Evolutionary conservation across 2,113 vertebrate species (phyloP).

Genomic region (Cromileptes altivelis): DNA sequence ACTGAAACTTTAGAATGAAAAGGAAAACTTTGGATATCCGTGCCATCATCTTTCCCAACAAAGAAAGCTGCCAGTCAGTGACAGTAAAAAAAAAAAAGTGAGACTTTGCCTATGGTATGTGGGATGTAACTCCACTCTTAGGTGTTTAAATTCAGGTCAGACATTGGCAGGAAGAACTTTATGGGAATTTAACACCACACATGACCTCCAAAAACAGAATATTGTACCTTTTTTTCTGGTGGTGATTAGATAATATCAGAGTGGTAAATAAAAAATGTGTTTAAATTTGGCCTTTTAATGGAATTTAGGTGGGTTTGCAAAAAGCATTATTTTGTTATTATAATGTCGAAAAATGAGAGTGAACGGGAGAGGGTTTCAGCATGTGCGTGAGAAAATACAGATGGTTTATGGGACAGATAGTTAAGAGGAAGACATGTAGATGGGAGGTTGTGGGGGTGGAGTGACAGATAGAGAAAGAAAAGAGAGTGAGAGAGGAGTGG

Average conservation of each 20-base stretch:
- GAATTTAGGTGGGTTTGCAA: no score
- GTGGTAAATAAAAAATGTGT: no score
- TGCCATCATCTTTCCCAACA: conserved; percentile 33
- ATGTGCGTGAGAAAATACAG: conserved; percentile 26
- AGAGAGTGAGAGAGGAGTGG: conserved; percentile 46
- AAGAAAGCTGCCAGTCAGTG: conserved; percentile 22
- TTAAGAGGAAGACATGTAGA: conserved; percentile 44
- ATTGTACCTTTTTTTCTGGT: no score
- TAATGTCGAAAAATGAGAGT: neutral
- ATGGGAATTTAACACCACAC: neutral
- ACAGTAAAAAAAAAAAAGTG: neutral
- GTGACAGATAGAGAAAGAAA: conserved; percentile 56
- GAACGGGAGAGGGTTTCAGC: neutral
- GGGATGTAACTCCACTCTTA: neutral
- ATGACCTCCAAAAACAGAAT: neutral
- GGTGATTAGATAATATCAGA: no score
- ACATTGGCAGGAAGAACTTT: neutral
- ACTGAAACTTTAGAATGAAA: conserved; percentile 59
- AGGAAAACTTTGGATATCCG: conserved; percentile 54
- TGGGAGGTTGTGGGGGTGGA: conserved; percentile 34
- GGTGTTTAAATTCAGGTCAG: conserved; percentile 39
- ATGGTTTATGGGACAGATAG: conserved; percentile 30
- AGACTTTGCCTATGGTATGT: conserved; percentile 14
- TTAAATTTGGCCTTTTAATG: no score
- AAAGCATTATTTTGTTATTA: no score